phyloP scores from a whole-genome alignment of 2,113 vertebrate species.

The Labrus mixtus region DNA sequence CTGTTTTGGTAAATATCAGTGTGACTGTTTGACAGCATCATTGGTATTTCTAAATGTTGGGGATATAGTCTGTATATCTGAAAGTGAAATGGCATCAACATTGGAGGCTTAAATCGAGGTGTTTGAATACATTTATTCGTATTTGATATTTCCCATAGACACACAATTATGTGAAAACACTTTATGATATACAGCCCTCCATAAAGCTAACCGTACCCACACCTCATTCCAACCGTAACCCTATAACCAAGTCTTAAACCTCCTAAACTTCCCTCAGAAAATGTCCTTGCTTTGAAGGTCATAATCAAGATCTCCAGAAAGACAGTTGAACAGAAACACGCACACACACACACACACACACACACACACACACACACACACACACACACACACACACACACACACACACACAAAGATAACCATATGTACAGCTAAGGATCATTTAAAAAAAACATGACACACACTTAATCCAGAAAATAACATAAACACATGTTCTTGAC shows the following conservation, averaged over 20 bases:
- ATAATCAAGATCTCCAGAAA: background rate
- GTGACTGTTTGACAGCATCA: too few relatives aligned
- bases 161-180: background rate
- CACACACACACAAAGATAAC: background rate
- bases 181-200: background rate
- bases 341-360: background rate
- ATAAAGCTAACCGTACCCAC: background rate
- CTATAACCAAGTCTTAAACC: background rate
- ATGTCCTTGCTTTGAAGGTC: background rate
- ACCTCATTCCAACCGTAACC: constrained; percentile 2
- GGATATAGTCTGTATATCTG: background rate
- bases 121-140: constrained; percentile 6
- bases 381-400: background rate
- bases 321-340: background rate
- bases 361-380: background rate
- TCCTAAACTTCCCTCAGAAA: constrained; percentile 8
- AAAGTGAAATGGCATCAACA: constrained; percentile 20
- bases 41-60: too few relatives aligned
- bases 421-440: background rate
- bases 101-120: constrained; percentile 52
- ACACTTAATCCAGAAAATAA: background rate
- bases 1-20: too few relatives aligned
- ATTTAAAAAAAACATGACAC: background rate
- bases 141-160: background rate
- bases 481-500: background rate